Evolutionary conservation across 2,797 vertebrate genomes (phyloP).

Genomic region (Takifugu rubripes): DNA sequence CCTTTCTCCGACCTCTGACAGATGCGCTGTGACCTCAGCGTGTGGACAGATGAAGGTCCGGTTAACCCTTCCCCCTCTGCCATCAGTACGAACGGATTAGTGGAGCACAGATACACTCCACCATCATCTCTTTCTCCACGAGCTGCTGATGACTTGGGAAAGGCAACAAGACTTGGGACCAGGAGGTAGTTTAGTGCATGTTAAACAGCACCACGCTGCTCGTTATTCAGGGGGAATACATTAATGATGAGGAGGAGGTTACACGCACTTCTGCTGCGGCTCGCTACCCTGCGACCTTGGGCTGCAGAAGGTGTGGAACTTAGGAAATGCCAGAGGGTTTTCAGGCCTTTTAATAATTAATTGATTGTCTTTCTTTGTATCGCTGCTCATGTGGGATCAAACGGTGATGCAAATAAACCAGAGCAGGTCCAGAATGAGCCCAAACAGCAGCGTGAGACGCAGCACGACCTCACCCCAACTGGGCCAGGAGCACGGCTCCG

Average conservation of each 20-base stretch:
- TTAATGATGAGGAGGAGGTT: constrained; percentile 32
- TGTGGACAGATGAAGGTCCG: constrained; percentile 55
- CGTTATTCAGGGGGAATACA: constrained; percentile 58
- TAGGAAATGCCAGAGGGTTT: constrained; percentile 37
- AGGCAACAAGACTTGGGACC: constrained; percentile 50
- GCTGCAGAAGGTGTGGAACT: constrained; percentile 26
- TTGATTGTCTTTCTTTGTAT: constrained; percentile 33
- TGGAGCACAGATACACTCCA: constrained; percentile 61
- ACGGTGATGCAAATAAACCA: constrained; percentile 34
- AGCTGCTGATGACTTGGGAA: constrained; percentile 50
- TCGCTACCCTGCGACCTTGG: constrained; percentile 44
- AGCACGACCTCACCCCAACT: too few species aligned
- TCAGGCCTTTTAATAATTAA: constrained; percentile 51
- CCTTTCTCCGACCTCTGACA: constrained; percentile 37
- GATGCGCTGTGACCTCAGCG: constrained; percentile 17
- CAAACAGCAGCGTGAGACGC: not conserved
- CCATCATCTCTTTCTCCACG: constrained; percentile 17
- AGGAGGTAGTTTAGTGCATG: constrained; percentile 63
- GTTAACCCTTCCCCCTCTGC: constrained; percentile 68
- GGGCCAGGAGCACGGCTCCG: too few species aligned
- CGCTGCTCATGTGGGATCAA: constrained; percentile 41
- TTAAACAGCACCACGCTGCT: constrained; percentile 57
- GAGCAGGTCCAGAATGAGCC: constrained; percentile 7
- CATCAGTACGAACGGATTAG: constrained; percentile 57
- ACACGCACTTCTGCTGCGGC: constrained; percentile 16